Base-by-base conservation (phyloP, 2,888 invertebrate genomes). In the Octodonta nipae region DNA sequence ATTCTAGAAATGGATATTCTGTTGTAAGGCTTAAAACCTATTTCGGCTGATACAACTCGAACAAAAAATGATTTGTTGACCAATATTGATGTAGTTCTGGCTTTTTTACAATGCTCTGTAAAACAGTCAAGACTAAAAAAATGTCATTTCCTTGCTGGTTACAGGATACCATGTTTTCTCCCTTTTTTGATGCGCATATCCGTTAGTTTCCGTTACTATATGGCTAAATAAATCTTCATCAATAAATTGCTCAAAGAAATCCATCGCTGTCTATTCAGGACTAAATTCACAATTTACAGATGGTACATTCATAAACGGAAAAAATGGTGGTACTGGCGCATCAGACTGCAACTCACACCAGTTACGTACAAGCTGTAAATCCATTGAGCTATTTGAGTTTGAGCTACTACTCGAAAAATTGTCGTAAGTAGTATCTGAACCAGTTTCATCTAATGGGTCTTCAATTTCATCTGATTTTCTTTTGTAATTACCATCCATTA, bases 341-440 rank as follows among this genome's bases (percentile, higher is more conserved):
- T 27, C 13, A 27, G 27, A 13, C 14, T 27, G 27, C 14, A 27
- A 27, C 13, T 27, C 27, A 27, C 27, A 27, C 30, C 16, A 29
- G 10, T 29, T 14, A 5, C 30, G 30, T 20, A n/a, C n/a, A n/a
- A n/a, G 7, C 7, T 6, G 7, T 7, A 20, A 20, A 20, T 20
- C 20, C 6, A 20, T n/a, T 11, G 11, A 11, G 11, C n/a, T 11
- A n/a, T 11, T 6, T 26, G 26, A 26, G n/a, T 11, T n/a, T 26
- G 26, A 11, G 26, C 8, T 11, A 8, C 26, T n/a, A 6, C 11
- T 11, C 8, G 8, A 26, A 26, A 11, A n/a, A 11, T 26, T 8
- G 6, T 26, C 26, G 20, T 7, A 20, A 20, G 20, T 7, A 7
- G 20, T 20, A n/a, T 20, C 20, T 20, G 20, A 20, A n/a, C 20